Conservation (phyloP, 2,888 invertebrate species). For the Paralinhomoeus sp. region DNA sequence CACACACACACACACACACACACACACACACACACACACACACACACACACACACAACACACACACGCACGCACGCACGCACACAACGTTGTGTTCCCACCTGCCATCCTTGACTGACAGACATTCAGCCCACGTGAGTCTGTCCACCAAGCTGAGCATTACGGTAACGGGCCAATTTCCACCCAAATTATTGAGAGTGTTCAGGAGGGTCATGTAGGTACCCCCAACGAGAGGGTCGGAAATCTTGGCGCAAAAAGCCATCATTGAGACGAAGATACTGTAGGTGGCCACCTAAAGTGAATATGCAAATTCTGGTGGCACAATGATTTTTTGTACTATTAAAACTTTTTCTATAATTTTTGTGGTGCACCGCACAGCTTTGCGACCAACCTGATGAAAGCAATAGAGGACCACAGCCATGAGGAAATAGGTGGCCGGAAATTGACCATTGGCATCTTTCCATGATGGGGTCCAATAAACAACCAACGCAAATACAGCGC, state of each 20-base stretch:
- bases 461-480: constrained; percentile 62
- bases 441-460: constrained; percentile 39
- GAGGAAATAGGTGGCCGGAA: constrained; percentile 45
- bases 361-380: no score
- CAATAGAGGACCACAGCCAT: constrained; percentile 53
- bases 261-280: constrained; percentile 85
- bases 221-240: constrained; percentile 84
- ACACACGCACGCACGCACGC: no score
- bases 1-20: no score
- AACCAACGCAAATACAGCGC: constrained; percentile 53
- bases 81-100: no score
- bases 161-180: constrained; percentile 62
- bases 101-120: constrained; percentile 1
- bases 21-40: no score
- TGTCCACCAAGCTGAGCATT: constrained; percentile 17
- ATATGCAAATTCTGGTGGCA: no score
- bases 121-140: constrained; percentile 22
- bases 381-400: constrained; percentile 52
- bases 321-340: no score
- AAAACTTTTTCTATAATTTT: not conserved
- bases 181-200: constrained; percentile 85
- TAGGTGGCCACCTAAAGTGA: constrained; percentile 55
- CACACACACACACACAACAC: no score
- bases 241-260: constrained; percentile 91
- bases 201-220: constrained; percentile 94